Conservation (phyloP, 2,113 vertebrate genomes). For the cat (Felis catus) region DNA sequence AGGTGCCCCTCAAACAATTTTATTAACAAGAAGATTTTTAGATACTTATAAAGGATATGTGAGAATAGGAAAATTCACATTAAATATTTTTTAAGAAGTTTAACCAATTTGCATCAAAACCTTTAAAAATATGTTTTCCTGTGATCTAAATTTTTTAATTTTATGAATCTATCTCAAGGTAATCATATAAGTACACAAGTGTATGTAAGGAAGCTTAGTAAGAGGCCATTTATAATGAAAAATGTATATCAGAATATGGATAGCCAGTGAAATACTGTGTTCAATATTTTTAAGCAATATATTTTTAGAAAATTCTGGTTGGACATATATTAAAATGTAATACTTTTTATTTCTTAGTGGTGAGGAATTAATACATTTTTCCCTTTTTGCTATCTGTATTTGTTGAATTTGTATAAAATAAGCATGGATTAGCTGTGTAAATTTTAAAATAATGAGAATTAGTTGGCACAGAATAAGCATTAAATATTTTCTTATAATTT, state of each 20-base stretch:
- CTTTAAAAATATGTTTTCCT: not conserved
- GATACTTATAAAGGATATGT: not conserved
- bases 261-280: not conserved
- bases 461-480: not conserved
- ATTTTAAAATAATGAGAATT: slow-evolving; percentile 10
- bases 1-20: not conserved
- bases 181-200: not conserved
- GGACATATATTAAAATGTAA: not conserved
- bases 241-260: not conserved
- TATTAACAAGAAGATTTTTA: not conserved
- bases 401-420: not conserved
- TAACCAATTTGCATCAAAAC: not conserved
- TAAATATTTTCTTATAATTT: not conserved
- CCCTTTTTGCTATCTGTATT: not conserved
- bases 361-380: not conserved
- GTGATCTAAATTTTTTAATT: not conserved
- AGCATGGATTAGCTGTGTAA: not conserved
- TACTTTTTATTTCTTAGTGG: not conserved
- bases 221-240: not conserved
- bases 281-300: not conserved
- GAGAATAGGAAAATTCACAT: not conserved
- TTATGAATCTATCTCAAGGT: not conserved
- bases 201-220: not conserved
- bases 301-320: slow-evolving; percentile 10
- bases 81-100: not conserved